These are phyloP conservation scores for Phrixothrix hirtus DNA, from an alignment of 2,888 invertebrate species.

Conservation along the genomic window DNA sequence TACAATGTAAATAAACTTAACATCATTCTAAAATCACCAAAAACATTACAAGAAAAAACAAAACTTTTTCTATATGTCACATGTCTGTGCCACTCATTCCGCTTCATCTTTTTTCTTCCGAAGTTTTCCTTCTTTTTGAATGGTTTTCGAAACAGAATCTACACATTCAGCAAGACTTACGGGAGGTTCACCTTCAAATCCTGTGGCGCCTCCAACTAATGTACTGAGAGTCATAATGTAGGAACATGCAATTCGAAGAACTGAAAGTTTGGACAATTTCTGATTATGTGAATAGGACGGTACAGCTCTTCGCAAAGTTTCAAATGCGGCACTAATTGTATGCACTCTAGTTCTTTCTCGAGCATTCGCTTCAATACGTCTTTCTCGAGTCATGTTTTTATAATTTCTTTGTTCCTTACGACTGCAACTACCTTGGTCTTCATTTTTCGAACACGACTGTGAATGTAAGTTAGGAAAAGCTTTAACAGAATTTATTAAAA, in stretches of 20 bases:
- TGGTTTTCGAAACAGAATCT: slow-evolving; percentile 86
- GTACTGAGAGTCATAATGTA: slow-evolving; percentile 87
- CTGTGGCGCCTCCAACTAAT: slow-evolving; percentile 71
- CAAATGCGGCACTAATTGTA: slow-evolving; percentile 94
- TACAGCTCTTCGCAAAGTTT: slow-evolving; percentile 80
- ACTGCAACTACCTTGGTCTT: slow-evolving; percentile 7
- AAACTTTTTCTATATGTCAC: too few species aligned
- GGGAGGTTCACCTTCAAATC: slow-evolving; percentile 59
- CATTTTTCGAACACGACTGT: slow-evolving; percentile 1
- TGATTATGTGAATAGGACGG: slow-evolving; percentile 93
- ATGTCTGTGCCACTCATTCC: slow-evolving; percentile 45
- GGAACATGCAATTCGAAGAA: slow-evolving; percentile 89
- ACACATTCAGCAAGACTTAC: slow-evolving; percentile 76
- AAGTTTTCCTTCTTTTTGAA: slow-evolving; percentile 89
- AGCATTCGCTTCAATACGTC: slow-evolving; percentile 93
- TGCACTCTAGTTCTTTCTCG: slow-evolving; percentile 91
- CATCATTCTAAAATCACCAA: slow-evolving; percentile 1
- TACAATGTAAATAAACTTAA: slow-evolving; percentile 1
- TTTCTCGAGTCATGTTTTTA: slow-evolving; percentile 92
- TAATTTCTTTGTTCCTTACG: slow-evolving; percentile 81
- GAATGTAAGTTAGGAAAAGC: slow-evolving; percentile 43
- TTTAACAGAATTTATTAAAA: slow-evolving; percentile 45
- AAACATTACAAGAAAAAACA: too few species aligned
- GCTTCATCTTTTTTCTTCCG: slow-evolving; percentile 81
- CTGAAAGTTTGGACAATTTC: slow-evolving; percentile 90